Evolutionary conservation across 1,140 invertebrate genomes (phyloP), one percentile per base, ranked within the genome.

Genomic region (Nephila pilipes): DNA sequence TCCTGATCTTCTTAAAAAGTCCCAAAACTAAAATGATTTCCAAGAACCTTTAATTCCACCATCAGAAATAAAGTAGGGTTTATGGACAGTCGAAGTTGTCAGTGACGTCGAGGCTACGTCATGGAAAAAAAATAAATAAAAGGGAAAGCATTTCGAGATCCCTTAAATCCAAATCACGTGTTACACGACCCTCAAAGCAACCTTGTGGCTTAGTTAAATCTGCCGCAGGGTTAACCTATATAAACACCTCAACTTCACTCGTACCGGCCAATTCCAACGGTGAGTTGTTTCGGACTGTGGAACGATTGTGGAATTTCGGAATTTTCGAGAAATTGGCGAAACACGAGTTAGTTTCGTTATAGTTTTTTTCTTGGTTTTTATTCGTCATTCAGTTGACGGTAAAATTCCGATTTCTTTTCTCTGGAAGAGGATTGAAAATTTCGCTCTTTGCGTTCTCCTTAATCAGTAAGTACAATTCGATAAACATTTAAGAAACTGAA

Each of bases 181-280:
- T 92, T 25, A 55, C 20, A 16, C 81, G 90, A 85, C 80, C 90
- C 38, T 92, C 81, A 69, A 20, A 69, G n/a, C 83, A 92, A 85
- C 90, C 90, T 92, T 92, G 90, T 92, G 90, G 80, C 80, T 65
- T 36, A 85, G 80, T 85, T 90, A 79, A 90, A 90, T 90, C 69
- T 54, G 90, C 90, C 90, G 81, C 80, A n/a, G 81, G 90, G 90
- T 85, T 92, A 92, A 92, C 90, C 90, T 92, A 92, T 92, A 85
- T 92, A 92, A 92, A 92, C 90, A 92, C 25, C 81, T 38, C 75
- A 85, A 54, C 80, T 85, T 65, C 80, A 85, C 60, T 83, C 75
- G 1, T 57, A 85, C 57, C 80, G 60, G 60, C 22, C 90, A 55
- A 46, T 90, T 90, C 57, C 25, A 32, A 46, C 32, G n/a, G 55